Base-by-base conservation (phyloP, 2,113 vertebrate genomes). In the Chloropsis hardwickii region DNA sequence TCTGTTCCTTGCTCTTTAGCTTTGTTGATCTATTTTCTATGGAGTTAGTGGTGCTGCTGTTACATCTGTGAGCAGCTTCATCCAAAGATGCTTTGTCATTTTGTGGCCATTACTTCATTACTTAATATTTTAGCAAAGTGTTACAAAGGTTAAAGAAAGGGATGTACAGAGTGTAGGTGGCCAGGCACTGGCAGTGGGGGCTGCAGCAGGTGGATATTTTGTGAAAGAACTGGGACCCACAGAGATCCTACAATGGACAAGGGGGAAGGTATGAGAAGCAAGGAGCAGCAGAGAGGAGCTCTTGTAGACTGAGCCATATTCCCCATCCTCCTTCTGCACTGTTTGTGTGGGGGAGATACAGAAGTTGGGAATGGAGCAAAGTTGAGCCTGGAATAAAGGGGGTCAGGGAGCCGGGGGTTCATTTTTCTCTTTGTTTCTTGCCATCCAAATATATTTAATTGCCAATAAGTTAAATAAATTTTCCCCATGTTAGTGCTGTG, bases 261-360 rank as follows among this genome's bases (percentile, higher is more conserved):
- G 9, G 22, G 13, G 2, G 13, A 57, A 64, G 27, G 10, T 28
- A 37, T 64, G 27, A 73, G 12, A 33, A 58, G 15, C 33, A 44
- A 58, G 53, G 39, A 60, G 45, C 10, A 77, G 37, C 21, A 35
- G 35, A 61, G 24, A 67, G 10, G 35, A 67, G 5, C 7, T 67
- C 2, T 40, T 60, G 23, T 0, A 7, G 16, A 45, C 39, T 44
- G n/a, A 44, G 4, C 6, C 0, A 0, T 18, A 23, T 81, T 77
- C 5, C 5, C 8, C 28, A 57, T 37, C n/a, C 3, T 18, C 5
- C 33, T 67, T 16, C 14, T 56, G 25, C 7, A 15, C 11, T 57
- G 6, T 11, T 66, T 48, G 21, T 4, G 1, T 14, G 50, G 9
- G n/a, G 35, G 29, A 78, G 8, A 50, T 24, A 39, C 2, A 54